A percentile compares a stretch with the other conserved stretches of the same genome.
Evolutionary conservation across 1,140 invertebrate genomes (phyloP).

Genomic region (Micrasema minimum): DNA sequence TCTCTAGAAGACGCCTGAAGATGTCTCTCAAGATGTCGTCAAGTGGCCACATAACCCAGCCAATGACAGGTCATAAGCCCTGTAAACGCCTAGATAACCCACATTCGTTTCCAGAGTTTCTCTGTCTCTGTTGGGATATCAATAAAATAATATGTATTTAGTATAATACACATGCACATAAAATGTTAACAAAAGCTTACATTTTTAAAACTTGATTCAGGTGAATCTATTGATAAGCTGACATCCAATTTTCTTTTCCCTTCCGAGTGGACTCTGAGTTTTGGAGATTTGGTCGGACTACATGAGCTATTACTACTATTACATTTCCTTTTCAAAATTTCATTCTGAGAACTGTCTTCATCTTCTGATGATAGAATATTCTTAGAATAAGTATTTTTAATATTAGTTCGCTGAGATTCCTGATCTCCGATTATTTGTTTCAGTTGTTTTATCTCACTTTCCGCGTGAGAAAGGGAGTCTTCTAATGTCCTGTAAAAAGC

Average conservation of each 20-base stretch:
- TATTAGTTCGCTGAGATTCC: not conserved
- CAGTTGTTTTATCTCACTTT: constrained; percentile 29
- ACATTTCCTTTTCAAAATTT: constrained; percentile 6
- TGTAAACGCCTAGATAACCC: too few relatives aligned
- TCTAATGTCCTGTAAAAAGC: constrained; percentile 24
- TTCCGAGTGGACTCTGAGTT: not conserved
- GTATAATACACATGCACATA: too few relatives aligned
- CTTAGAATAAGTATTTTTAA: not conserved
- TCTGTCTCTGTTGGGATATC: too few relatives aligned
- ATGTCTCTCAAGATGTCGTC: too few relatives aligned
- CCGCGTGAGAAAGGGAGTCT: constrained; percentile 32
- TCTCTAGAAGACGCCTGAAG: too few relatives aligned
- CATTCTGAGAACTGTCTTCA: constrained; percentile 3
- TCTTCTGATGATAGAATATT: not conserved
- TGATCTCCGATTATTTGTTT: not conserved
- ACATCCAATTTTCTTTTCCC: not conserved
- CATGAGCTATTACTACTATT: not conserved
- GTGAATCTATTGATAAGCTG: not conserved
- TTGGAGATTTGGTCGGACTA: constrained; percentile 3
- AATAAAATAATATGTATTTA: too few relatives aligned
- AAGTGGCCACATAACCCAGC: too few relatives aligned
- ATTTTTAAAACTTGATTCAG: not conserved
- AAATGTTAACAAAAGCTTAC: not conserved
- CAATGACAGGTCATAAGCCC: too few relatives aligned
- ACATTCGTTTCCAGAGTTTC: too few relatives aligned